phyloP scores from a whole-genome alignment of 2,797 vertebrate genomes.

The Anguilla anguilla region DNA sequence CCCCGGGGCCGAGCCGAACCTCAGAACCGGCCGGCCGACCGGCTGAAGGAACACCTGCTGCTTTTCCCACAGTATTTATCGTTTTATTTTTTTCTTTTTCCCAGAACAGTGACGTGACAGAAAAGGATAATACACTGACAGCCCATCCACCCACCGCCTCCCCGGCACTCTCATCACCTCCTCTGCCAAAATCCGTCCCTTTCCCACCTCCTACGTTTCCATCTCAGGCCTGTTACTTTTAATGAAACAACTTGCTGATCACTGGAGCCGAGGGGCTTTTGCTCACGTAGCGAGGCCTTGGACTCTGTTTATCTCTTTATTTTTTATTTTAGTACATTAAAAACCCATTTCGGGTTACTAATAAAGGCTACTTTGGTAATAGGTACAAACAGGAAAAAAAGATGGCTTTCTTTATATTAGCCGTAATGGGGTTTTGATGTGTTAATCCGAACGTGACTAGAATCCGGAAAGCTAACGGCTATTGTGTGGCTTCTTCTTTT shows the following conservation, averaged over 20 bases:
- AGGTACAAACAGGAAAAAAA: background rate
- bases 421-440: constrained; percentile 25
- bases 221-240: constrained; percentile 2
- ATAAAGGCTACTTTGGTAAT: constrained; percentile 14
- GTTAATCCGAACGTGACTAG: constrained; percentile 17
- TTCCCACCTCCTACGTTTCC: background rate
- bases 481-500: background rate
- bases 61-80: background rate
- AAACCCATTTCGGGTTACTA: constrained; percentile 17
- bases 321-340: constrained; percentile 1
- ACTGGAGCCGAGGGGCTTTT: background rate
- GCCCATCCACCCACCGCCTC: background rate
- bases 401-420: background rate
- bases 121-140: background rate
- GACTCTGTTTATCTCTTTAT: background rate
- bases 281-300: background rate
- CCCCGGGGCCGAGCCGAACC: background rate
- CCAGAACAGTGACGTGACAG: background rate
- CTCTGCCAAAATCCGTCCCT: background rate
- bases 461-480: background rate
- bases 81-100: background rate
- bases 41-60: background rate
- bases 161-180: background rate
- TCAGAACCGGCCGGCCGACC: background rate
- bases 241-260: constrained; percentile 20